Evolutionary conservation across 2,888 invertebrate species (phyloP).

Genomic region (Cenopis cana): DNA sequence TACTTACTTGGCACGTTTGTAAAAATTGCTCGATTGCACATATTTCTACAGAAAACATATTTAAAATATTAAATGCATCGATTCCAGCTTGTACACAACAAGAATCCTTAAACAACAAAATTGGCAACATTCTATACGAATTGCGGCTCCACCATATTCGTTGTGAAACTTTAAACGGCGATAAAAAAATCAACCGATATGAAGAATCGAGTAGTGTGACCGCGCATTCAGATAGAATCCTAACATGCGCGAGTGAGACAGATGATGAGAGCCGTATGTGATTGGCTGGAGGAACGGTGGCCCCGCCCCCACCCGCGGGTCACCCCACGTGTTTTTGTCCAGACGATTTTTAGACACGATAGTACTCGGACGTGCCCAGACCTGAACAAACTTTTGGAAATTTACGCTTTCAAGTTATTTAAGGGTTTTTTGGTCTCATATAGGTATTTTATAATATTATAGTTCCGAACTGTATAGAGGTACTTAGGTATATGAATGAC

Average conservation of each 20-base stretch:
- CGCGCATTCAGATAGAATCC: conserved; percentile 64
- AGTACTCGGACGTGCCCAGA: conserved; percentile 58
- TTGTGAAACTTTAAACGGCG: conserved; percentile 67
- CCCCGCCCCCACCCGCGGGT: conserved; percentile 62
- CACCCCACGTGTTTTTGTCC: conserved; percentile 75
- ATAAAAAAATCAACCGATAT: conserved; percentile 76
- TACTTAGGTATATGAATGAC: not conserved
- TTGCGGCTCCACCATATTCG: conserved; percentile 59
- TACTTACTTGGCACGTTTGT: no score
- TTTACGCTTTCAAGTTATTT: conserved; percentile 52
- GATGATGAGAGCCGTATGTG: conserved; percentile 29
- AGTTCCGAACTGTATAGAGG: no score
- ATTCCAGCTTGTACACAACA: conserved; percentile 43
- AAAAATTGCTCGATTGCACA: no score
- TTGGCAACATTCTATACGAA: conserved; percentile 62
- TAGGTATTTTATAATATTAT: not conserved
- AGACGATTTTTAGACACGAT: conserved; percentile 62
- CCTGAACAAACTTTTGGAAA: conserved; percentile 59
- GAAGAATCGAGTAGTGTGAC: conserved; percentile 74
- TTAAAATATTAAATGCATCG: conserved; percentile 15
- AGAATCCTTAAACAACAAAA: conserved; percentile 54
- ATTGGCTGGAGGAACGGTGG: conserved; percentile 55
- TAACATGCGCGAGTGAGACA: conserved; percentile 53
- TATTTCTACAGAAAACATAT: no score
- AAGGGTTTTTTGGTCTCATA: not conserved